These are phyloP conservation scores for Monoplex corrugatus DNA, from an alignment of 2,888 invertebrate species.

Conservation along the genomic window DNA sequence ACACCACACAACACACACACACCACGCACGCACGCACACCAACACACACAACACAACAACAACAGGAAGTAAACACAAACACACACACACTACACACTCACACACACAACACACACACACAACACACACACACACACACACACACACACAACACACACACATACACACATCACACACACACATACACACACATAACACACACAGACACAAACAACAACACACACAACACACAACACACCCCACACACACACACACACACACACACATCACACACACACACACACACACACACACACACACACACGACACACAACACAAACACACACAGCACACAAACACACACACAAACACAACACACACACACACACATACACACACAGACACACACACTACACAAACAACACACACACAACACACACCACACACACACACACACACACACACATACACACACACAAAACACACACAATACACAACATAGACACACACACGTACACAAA, in stretches of 20 bases:
- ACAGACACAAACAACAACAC: conserved; percentile 1
- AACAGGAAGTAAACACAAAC: too few species aligned
- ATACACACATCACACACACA: background rate
- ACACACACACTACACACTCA: background rate
- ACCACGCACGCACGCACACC: too few species aligned
- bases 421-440: too few species aligned
- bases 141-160: background rate
- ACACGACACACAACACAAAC: too few species aligned
- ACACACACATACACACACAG: conserved; percentile 8
- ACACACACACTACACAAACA: background rate
- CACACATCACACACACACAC: background rate
- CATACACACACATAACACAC: conserved; percentile 18
- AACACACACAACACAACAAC: too few species aligned
- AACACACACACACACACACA: background rate
- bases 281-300: conserved; percentile 17
- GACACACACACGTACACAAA: too few species aligned
- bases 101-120: too few species aligned
- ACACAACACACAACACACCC: too few species aligned
- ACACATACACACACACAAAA: too few species aligned
- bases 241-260: background rate
- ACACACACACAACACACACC: too few species aligned
- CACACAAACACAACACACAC: conserved; percentile 12
- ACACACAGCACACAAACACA: conserved; percentile 1
- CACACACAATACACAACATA: too few species aligned
- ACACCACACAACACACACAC: background rate